Conservation (phyloP, 2,888 invertebrate genomes). For the Cantharis nigra region DNA sequence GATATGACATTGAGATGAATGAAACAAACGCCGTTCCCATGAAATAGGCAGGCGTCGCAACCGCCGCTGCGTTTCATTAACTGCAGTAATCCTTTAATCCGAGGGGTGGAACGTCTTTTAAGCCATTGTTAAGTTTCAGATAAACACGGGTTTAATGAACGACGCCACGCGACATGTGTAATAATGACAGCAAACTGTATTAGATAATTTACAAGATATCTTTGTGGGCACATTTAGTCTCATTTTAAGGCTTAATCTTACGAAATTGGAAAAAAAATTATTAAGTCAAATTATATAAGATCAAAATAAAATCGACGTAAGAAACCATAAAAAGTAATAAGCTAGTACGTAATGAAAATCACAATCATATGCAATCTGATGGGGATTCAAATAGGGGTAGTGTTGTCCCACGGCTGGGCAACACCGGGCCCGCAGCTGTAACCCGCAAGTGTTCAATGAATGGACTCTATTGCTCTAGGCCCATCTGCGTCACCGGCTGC, state of each 20-base stretch:
- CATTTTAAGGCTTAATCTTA: background rate
- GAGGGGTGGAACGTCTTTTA: slow-evolving; percentile 45
- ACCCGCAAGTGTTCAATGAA: slow-evolving; percentile 50
- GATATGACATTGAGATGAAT: slow-evolving; percentile 27
- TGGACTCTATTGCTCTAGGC: slow-evolving; percentile 37
- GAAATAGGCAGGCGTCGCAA: slow-evolving; percentile 36
- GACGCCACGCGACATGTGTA: slow-evolving; percentile 42
- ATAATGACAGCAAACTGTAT: background rate
- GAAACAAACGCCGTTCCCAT: slow-evolving; percentile 29
- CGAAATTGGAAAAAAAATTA: background rate
- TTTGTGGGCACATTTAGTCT: background rate
- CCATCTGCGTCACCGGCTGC: slow-evolving; percentile 30
- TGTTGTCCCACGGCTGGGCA: slow-evolving; percentile 41
- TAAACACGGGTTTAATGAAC: slow-evolving; percentile 50
- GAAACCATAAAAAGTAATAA: slow-evolving; percentile 15
- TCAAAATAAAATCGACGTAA: background rate
- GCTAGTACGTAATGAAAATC: slow-evolving; percentile 18
- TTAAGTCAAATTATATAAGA: background rate
- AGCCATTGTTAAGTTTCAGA: slow-evolving; percentile 43
- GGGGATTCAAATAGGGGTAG: slow-evolving; percentile 39
- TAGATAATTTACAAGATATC: background rate
- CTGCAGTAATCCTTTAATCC: slow-evolving; percentile 47
- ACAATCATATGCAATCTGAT: slow-evolving; percentile 35
- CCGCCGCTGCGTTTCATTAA: slow-evolving; percentile 48
- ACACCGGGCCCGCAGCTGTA: slow-evolving; percentile 48